Evolutionary conservation across 2,113 vertebrate species (phyloP).

Genomic region (Hippocampus barbouri): DNA sequence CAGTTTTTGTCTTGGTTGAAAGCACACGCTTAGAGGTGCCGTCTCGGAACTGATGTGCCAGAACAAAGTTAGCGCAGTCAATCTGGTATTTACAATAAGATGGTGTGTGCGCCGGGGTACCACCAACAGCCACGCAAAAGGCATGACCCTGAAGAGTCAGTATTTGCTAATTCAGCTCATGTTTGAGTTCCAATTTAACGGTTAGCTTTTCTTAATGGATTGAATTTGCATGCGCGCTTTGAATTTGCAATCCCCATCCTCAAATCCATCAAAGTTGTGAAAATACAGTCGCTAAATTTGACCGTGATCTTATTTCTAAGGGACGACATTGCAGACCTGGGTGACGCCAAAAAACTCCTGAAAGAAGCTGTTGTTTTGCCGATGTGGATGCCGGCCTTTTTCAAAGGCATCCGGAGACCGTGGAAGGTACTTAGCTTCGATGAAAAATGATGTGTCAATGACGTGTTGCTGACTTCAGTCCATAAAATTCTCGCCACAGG

Average conservation of each 20-base stretch:
- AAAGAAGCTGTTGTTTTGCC: slow-evolving; percentile 96
- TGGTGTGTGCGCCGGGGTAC: too few relatives aligned
- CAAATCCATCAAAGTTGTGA: too few relatives aligned
- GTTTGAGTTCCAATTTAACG: too few relatives aligned
- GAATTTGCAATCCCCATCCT: too few relatives aligned
- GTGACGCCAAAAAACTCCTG: slow-evolving; percentile 92
- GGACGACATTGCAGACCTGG: slow-evolving; percentile 95
- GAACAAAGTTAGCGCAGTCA: neutral
- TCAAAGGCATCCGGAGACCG: slow-evolving; percentile 94
- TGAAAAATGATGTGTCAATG: neutral
- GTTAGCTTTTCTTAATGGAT: too few relatives aligned
- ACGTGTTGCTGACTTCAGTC: neutral
- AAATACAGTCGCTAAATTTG: too few relatives aligned
- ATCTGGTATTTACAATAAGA: too few relatives aligned
- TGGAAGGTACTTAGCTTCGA: slow-evolving; percentile 79
- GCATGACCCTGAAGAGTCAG: too few relatives aligned
- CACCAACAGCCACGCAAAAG: too few relatives aligned
- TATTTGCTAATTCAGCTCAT: too few relatives aligned
- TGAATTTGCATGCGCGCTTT: too few relatives aligned
- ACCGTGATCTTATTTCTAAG: slow-evolving; percentile 57
- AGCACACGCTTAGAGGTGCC: too few relatives aligned
- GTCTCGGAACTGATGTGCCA: neutral
- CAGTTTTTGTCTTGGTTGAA: neutral
- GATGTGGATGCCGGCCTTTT: slow-evolving; percentile 99
- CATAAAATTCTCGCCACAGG: slow-evolving; percentile 64